Evolutionary conservation across 1,140 invertebrate species (phyloP).

Genomic region (Lethrus apterus): DNA sequence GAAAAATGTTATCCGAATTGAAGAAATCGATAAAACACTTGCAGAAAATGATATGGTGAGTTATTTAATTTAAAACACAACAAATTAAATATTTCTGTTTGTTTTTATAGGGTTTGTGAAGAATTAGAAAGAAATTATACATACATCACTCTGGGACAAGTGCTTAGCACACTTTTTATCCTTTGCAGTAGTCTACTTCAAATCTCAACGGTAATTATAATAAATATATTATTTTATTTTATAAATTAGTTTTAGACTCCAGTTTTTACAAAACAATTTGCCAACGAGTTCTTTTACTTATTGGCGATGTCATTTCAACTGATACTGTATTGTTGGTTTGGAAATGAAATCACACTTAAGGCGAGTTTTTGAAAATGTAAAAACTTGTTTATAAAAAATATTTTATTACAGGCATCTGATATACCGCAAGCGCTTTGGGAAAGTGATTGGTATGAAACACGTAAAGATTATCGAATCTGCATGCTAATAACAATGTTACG

Average conservation of each 20-base stretch:
- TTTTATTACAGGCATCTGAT: constrained; percentile 36
- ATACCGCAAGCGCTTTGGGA: constrained; percentile 39
- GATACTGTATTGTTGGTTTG: constrained; percentile 50
- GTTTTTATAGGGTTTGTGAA: constrained; percentile 15
- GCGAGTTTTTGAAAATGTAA: constrained; percentile 34
- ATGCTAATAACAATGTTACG: constrained; percentile 44
- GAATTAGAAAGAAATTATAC: constrained; percentile 17
- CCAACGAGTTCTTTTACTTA: constrained; percentile 43
- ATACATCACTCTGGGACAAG: constrained; percentile 19
- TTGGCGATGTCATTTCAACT: constrained; percentile 44
- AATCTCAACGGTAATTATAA: constrained; percentile 17
- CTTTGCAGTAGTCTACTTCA: constrained; percentile 21
- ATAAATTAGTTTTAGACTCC: constrained; percentile 12
- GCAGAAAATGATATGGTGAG: constrained; percentile 19
- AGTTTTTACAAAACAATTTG: constrained; percentile 31
- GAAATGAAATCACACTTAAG: constrained; percentile 48
- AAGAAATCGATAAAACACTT: constrained; percentile 22
- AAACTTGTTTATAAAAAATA: constrained; percentile 1
- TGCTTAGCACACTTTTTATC: constrained; percentile 17
- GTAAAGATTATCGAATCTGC: constrained; percentile 7
- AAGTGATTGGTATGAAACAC: constrained; percentile 42
- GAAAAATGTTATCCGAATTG: constrained; percentile 17
- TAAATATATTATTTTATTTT: no score
- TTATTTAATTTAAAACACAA: not conserved
- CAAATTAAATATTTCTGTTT: not conserved